Evolutionary conservation across 2,797 vertebrate species (phyloP).

Genomic region (Okamejei kenojei): DNA sequence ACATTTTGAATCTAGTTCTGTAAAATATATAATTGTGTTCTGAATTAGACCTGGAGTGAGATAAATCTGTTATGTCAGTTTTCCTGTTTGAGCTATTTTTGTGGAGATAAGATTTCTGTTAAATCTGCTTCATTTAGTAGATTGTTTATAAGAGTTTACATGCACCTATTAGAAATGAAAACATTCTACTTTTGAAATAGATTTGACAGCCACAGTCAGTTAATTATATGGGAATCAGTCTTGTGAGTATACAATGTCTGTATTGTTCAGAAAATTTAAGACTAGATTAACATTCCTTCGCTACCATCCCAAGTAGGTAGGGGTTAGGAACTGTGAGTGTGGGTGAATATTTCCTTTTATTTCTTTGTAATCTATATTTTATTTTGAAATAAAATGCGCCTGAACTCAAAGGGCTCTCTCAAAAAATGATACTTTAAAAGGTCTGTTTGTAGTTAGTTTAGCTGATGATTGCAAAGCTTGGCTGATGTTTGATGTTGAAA

Average conservation of each 20-base stretch:
- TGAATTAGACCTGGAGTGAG: background rate
- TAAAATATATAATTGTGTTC: background rate
- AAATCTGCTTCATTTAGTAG: background rate
- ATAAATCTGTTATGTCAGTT: background rate
- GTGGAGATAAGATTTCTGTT: background rate
- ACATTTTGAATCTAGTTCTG: background rate
- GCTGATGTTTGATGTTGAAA: constrained; percentile 3
- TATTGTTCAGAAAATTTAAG: background rate
- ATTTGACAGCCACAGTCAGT: background rate
- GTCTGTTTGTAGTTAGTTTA: background rate
- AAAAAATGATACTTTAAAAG: background rate
- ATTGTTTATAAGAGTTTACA: background rate
- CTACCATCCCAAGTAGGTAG: no score
- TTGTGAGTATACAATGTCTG: background rate
- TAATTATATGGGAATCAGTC: background rate
- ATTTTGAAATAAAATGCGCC: background rate
- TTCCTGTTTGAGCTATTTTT: background rate
- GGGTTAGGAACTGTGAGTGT: background rate
- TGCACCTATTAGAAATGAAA: background rate
- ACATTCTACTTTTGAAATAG: background rate
- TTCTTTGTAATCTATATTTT: constrained; percentile 8
- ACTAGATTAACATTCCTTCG: background rate
- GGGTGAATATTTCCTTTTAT: background rate
- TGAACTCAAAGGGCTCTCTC: background rate
- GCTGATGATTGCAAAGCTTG: background rate